Evolutionary conservation across 2,888 invertebrate genomes (phyloP), one percentile per base, ranked within the genome.

Genomic region (Plusia festucae): DNA sequence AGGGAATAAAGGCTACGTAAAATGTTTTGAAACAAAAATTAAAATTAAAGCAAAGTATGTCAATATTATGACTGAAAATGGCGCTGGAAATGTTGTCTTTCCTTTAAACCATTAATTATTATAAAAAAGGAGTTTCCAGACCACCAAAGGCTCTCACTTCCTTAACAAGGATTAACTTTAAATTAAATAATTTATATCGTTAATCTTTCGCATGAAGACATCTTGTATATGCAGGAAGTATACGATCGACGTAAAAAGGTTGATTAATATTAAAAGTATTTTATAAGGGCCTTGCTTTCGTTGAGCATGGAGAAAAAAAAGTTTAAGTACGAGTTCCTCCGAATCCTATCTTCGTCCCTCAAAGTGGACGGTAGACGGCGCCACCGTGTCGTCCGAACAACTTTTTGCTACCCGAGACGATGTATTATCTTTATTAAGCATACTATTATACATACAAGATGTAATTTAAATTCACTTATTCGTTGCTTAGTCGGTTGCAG

Each of bases 391-490:
- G 70, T 57, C 53, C 65, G 53, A 60, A 68, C 76, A 53, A 81
- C 68, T 81, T 81, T 79, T 81, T 81, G 74, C 73, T 75, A 63
- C 67, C 53, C 64, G 57, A 69, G 70, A 70, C 70, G 67, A 67
- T 53, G 54, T 62, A 69, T 78, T 76, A 72, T 80, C 72, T 76
- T 68, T 69, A 68, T 76, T 54, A 64, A 70, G 64, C 60, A 70
- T 74, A 68, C 70, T 73, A 63, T 76, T 72, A n/a, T n/a, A n/a
- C n/a, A n/a, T n/a, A 68, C 65, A 68, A 70, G 59, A 67, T 70
- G 72, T 70, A 74, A 70, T 76, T 79, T 79, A 75, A 79, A 76
- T 74, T 80, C 69, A 80, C 70, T 78, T 73, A 68, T 70, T 69
- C 61, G 66, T 60, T 68, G 60, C 59, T 68, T 72, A 79, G 74